Evolutionary conservation across 2,797 vertebrate species (phyloP).

Genomic region (Masticophis lateralis): DNA sequence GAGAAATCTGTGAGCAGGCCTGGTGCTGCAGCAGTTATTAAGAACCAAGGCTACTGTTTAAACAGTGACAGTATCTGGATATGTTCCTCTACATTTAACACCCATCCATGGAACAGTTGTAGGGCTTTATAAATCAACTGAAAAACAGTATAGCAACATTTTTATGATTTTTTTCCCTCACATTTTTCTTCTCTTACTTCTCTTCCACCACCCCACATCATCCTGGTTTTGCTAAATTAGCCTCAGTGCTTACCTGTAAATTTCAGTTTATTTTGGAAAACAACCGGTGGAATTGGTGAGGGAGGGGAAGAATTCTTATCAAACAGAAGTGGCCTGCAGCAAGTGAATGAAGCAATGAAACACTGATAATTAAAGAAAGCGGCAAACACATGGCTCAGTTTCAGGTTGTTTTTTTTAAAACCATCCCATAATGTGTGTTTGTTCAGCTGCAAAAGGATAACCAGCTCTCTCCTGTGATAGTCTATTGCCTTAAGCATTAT

Average conservation of each 20-base stretch:
- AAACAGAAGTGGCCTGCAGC: conserved; percentile 3
- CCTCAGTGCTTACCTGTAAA: conserved; percentile 11
- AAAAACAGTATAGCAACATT: neutral
- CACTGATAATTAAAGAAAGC: conserved; percentile 9
- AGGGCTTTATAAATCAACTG: neutral
- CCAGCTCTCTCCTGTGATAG: neutral
- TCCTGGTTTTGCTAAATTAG: conserved; percentile 1
- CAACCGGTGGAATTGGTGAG: neutral
- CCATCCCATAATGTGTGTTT: neutral
- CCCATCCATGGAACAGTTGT: neutral
- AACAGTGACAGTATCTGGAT: neutral
- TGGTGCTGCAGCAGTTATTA: neutral
- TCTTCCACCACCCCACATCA: neutral
- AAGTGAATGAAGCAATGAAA: conserved; percentile 11
- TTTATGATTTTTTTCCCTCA: neutral
- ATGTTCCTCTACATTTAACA: neutral
- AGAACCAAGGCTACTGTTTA: neutral
- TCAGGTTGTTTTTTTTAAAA: neutral
- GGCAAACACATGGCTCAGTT: neutral
- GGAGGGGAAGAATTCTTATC: neutral
- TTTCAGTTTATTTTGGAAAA: conserved; percentile 5
- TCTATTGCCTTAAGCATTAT: conserved; percentile 24
- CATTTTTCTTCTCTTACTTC: conserved; percentile 14
- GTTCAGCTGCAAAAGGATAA: conserved; percentile 25
- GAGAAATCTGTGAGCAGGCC: neutral